These are phyloP conservation scores for Neodontobutis hainanensis DNA, from an alignment of 2,113 vertebrate species.

Conservation along the genomic window DNA sequence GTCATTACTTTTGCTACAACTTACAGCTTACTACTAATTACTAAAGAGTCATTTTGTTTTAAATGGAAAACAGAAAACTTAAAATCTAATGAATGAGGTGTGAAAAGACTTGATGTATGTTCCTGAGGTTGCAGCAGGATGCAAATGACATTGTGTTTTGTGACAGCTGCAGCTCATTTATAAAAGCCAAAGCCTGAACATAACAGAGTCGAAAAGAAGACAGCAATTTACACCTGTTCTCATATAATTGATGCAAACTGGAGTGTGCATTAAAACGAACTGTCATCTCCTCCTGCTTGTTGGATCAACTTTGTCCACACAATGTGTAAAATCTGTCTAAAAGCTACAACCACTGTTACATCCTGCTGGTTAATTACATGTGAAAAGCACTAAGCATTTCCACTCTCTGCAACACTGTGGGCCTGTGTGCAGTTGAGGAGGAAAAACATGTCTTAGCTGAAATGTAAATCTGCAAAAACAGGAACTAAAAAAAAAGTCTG, in stretches of 20 bases:
- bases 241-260: neutral
- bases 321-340: neutral
- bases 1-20: too few species aligned
- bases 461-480: conserved; percentile 3
- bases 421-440: neutral
- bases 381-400: neutral
- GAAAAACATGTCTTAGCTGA: neutral
- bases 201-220: neutral
- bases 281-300: neutral
- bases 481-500: neutral
- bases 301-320: neutral
- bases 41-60: too few species aligned
- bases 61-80: too few species aligned
- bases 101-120: too few species aligned
- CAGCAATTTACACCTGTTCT: neutral
- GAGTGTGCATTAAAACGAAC: neutral
- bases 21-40: too few species aligned
- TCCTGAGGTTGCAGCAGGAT: neutral
- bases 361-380: neutral
- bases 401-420: neutral
- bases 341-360: neutral
- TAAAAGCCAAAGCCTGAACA: neutral
- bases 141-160: neutral
- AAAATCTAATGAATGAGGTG: too few species aligned
- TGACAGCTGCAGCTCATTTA: neutral